These are phyloP conservation scores for Hymenochirus boettgeri DNA, from an alignment of 2,113 vertebrate species.

Conservation along the genomic window DNA sequence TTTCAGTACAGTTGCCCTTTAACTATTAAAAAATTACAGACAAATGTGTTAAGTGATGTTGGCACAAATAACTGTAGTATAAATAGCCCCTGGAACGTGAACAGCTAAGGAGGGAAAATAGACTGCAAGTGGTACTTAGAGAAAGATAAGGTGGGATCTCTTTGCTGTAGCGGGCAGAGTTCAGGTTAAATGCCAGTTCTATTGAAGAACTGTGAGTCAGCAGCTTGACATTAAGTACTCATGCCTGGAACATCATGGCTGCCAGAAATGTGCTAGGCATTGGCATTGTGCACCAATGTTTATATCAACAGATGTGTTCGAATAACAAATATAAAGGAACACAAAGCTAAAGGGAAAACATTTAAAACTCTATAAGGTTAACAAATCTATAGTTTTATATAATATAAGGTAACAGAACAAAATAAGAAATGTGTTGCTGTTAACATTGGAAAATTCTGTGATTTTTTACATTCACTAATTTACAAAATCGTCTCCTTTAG, in stretches of 20 bases:
- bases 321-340: too few species aligned
- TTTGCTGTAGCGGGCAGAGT: background rate
- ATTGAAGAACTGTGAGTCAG: conserved; percentile 51
- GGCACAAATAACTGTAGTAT: conserved; percentile 21
- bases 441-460: too few species aligned
- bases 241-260: conserved; percentile 26
- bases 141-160: conserved; percentile 25
- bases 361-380: too few species aligned
- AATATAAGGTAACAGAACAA: too few species aligned
- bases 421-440: too few species aligned
- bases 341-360: too few species aligned
- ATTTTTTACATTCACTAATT: too few species aligned
- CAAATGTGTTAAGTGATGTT: too few species aligned
- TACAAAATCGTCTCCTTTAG: too few species aligned
- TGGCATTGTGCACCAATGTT: background rate
- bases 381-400: too few species aligned
- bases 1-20: too few species aligned
- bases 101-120: conserved; percentile 1
- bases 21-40: too few species aligned
- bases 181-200: conserved; percentile 31
- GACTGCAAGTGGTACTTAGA: background rate
- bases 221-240: conserved; percentile 49
- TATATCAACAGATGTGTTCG: background rate
- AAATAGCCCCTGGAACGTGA: conserved; percentile 16
- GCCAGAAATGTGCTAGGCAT: background rate